These are phyloP conservation scores for Andrena bicolor DNA, from an alignment of 2,888 invertebrate species.

Conservation along the genomic window DNA sequence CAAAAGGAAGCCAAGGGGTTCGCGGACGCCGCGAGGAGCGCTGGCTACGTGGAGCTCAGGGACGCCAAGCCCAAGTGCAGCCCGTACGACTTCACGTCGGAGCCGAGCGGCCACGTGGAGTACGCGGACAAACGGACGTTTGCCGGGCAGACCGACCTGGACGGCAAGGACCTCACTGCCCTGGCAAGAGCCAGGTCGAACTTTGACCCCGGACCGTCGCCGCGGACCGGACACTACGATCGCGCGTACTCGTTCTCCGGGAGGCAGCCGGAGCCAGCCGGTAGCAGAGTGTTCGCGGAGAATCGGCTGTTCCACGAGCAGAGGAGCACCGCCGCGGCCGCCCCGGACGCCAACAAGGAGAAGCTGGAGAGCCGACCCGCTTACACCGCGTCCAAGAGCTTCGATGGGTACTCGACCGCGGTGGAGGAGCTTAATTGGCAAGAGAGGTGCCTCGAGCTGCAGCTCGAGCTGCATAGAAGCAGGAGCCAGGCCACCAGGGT, in stretches of 20 bases:
- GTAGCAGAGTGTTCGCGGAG: constrained; percentile 50
- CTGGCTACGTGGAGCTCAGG: constrained; percentile 81
- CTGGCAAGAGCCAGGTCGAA: constrained; percentile 66
- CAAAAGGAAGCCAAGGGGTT: constrained; percentile 80
- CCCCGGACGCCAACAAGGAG: constrained; percentile 81
- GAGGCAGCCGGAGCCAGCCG: constrained; percentile 68
- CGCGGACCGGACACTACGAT: constrained; percentile 71
- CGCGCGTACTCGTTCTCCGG: constrained; percentile 76
- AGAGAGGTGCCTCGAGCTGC: constrained; percentile 94
- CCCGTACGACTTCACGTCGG: constrained; percentile 82
- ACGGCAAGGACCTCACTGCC: constrained; percentile 58
- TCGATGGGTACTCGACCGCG: constrained; percentile 80
- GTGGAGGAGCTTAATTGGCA: constrained; percentile 92
- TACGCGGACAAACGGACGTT: constrained; percentile 78
- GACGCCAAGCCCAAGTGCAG: constrained; percentile 77
- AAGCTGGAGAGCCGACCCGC: constrained; percentile 78
- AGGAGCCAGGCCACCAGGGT: constrained; percentile 95
- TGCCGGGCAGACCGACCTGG: constrained; percentile 74
- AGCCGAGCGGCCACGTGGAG: constrained; percentile 82
- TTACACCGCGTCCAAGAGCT: constrained; percentile 81
- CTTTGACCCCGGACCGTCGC: constrained; percentile 72
- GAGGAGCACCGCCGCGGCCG: constrained; percentile 44
- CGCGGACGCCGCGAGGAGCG: constrained; percentile 76
- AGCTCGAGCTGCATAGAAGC: constrained; percentile 94
- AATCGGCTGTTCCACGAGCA: constrained; percentile 69